A percentile compares a stretch with the other conserved stretches of the same genome.
phyloP scores from a whole-genome alignment of 2,888 invertebrate genomes.

The Philereme transversata region DNA sequence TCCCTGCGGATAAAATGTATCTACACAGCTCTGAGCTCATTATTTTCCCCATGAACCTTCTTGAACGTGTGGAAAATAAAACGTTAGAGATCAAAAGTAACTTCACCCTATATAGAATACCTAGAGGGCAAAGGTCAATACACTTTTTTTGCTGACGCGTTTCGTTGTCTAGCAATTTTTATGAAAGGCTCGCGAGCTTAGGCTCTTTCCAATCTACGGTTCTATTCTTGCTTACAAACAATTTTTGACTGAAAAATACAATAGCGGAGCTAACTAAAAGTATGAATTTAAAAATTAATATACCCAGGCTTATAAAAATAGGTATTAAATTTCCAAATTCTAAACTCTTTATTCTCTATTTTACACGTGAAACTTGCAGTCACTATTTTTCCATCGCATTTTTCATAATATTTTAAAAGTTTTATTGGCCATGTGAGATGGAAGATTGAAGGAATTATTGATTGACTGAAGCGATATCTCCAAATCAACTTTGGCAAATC shows the following conservation, averaged over 20 bases:
- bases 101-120: slow-evolving; percentile 32
- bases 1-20: slow-evolving; percentile 26
- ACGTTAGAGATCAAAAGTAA: slow-evolving; percentile 48
- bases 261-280: too few species aligned
- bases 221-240: slow-evolving; percentile 3
- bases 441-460: too few species aligned
- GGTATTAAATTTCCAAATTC: too few species aligned
- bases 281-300: too few species aligned
- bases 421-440: too few species aligned
- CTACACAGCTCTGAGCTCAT: slow-evolving; percentile 38
- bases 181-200: slow-evolving; percentile 17
- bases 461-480: too few species aligned
- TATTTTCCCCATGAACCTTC: slow-evolving; percentile 2
- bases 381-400: too few species aligned
- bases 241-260: slow-evolving; percentile 1
- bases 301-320: too few species aligned
- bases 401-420: too few species aligned
- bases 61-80: slow-evolving; percentile 36
- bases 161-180: slow-evolving; percentile 32
- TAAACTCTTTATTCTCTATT: too few species aligned
- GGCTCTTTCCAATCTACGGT: slow-evolving; percentile 7
- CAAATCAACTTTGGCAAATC: too few species aligned
- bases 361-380: too few species aligned
- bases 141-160: slow-evolving; percentile 27
- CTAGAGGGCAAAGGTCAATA: slow-evolving; percentile 43